Base-by-base conservation (phyloP, 2,113 vertebrate species). In the Coregonus clupeaformis region DNA sequence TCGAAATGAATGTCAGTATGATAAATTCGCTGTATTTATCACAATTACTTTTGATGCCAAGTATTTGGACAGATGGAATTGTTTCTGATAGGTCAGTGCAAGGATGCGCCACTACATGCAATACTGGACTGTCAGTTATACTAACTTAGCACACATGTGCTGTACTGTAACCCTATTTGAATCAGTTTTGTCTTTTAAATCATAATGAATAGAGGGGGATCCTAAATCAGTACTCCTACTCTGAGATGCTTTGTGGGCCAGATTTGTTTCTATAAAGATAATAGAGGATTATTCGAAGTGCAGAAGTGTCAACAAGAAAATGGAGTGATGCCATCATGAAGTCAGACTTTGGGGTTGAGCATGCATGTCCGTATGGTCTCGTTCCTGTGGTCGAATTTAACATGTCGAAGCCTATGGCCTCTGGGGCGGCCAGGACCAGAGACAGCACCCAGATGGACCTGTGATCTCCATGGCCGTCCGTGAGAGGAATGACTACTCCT, bases 401-500 rank as follows among this genome's bases (percentile, higher is more conserved):
- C 16, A 96, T 94, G 82, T 95, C 91, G 20, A 98, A 98, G 49
- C 91, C 93, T 0, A 99, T 87, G 0, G 97, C 96, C 86, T 99
- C 98, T 0, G 98, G 98, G 71, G 98, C 91, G 27, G 98, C 98
- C 89, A 99, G 84, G 64, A 96, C 71, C 70, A 98, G 91, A 5
- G 98, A 98, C 20, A 99, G 89, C 79, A 96, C 88, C 98, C 98
- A 99, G 67, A 99, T 96, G 76, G 93, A 90, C 74, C 95, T 77
- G 22, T 77, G 22, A 99, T 98, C 87, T 99, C 96, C 30, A 98
- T 91, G 73, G 97, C 94, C 1, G 98, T 99, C 64, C 95, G 80
- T 80, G n/a, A 95, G 90, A 1, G 97, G 97, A 76, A 99, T 94
- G 72, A 97, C 98, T 29, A 97, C 98, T 9, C 98, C 83, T 99